phyloP scores from a whole-genome alignment of 2,113 vertebrate genomes.

The Circaetus cinerascens region DNA sequence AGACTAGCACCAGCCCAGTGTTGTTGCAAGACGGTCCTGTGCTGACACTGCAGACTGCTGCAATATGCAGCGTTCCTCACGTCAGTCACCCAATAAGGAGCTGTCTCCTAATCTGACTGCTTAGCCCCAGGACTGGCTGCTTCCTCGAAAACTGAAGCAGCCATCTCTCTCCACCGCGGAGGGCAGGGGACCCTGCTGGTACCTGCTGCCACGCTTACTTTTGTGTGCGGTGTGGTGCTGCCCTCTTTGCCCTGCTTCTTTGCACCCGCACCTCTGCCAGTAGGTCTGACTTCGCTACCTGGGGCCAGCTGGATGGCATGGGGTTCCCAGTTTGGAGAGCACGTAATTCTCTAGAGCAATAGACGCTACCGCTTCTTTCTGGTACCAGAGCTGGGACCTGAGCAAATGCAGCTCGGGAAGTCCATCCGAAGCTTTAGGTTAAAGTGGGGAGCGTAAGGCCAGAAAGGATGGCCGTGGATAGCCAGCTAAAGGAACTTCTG shows the following conservation, averaged over 20 bases:
- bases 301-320: neutral
- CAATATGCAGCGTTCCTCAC: neutral
- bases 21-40: neutral
- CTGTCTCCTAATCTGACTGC: neutral
- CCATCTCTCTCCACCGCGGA: accelerated
- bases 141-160: neutral
- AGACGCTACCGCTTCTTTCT: accelerated
- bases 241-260: neutral
- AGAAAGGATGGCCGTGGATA: accelerated
- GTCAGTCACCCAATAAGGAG: neutral
- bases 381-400: neutral
- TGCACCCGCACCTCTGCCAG: neutral
- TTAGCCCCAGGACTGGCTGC: neutral
- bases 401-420: neutral
- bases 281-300: neutral
- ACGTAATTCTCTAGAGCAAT: accelerated
- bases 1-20: neutral
- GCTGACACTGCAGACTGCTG: neutral
- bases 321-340: neutral
- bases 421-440: neutral
- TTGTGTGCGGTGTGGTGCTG: accelerated
- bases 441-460: accelerated
- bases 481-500: neutral
- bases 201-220: neutral
- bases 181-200: neutral